phyloP scores from a whole-genome alignment of 2,113 vertebrate genomes.

The Actinemys pallida region DNA sequence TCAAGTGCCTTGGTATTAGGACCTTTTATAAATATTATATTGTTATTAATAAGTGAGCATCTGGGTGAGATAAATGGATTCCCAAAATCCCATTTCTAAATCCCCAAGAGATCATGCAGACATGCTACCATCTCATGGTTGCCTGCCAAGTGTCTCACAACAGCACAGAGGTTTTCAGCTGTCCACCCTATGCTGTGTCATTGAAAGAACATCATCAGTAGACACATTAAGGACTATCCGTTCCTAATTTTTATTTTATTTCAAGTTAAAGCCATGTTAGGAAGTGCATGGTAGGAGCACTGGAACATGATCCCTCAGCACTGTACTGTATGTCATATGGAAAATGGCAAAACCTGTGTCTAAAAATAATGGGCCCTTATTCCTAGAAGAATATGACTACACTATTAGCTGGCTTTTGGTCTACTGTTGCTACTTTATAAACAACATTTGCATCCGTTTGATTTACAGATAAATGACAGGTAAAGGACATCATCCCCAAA shows the following conservation, averaged over 20 bases:
- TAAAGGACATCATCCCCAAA: conserved; percentile 19
- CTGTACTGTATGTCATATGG: background rate
- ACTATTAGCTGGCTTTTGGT: background rate
- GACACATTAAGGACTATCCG: background rate
- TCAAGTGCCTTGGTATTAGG: background rate
- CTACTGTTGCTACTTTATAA: background rate
- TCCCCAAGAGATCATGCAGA: background rate
- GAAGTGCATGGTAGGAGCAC: conserved; percentile 52
- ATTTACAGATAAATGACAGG: conserved; percentile 51
- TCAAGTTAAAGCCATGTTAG: conserved; percentile 58
- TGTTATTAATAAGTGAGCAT: background rate
- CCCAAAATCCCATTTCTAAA: background rate
- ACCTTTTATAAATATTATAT: background rate
- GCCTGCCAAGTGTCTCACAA: background rate
- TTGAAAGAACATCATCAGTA: conserved; percentile 33
- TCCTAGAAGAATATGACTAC: conserved; percentile 22
- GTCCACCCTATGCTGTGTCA: accelerated
- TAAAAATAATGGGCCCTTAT: conserved; percentile 1
- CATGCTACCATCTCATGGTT: accelerated
- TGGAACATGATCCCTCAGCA: conserved; percentile 17
- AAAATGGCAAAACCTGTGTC: conserved; percentile 10
- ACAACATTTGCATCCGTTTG: background rate
- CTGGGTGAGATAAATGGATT: background rate
- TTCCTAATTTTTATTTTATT: conserved; percentile 15
- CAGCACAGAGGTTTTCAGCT: background rate